These are phyloP conservation scores for Spinus pinus DNA, from an alignment of 2,797 vertebrate species.

Conservation along the genomic window DNA sequence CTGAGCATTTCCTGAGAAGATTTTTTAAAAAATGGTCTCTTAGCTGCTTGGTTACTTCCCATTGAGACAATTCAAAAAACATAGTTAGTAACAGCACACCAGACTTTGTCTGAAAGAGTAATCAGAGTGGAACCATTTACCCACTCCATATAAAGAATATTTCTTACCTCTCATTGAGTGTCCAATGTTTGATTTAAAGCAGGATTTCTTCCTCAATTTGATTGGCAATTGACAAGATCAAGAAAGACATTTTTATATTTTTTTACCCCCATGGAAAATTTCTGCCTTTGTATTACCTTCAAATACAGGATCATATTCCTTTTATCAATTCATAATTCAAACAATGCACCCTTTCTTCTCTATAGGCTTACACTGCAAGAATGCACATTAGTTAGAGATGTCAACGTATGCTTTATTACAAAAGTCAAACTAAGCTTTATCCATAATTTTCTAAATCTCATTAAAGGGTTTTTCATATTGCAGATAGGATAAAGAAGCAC, in stretches of 20 bases:
- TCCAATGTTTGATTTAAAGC: background rate
- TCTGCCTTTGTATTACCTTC: conserved; percentile 59
- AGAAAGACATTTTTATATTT: conserved; percentile 29
- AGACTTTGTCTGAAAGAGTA: background rate
- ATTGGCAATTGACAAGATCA: conserved; percentile 40
- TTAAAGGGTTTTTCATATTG: conserved; percentile 66
- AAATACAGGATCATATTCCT: conserved; percentile 40
- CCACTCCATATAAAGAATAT: background rate
- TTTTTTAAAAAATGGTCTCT: background rate
- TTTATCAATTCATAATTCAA: conserved; percentile 68
- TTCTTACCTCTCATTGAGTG: background rate
- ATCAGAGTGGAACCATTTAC: background rate
- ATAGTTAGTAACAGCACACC: background rate
- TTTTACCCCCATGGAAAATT: conserved; percentile 51
- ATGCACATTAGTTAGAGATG: conserved; percentile 23
- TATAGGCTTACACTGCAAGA: conserved; percentile 9
- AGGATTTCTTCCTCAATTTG: background rate
- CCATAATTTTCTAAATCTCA: conserved; percentile 71
- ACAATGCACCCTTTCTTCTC: conserved; percentile 38
- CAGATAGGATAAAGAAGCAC: conserved; percentile 53
- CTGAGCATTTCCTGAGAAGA: background rate
- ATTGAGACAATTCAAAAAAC: background rate
- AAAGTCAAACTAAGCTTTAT: conserved; percentile 52
- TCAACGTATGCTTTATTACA: conserved; percentile 44
- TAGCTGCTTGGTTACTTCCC: background rate